A percentile compares a stretch with the other conserved stretches of the same genome.
Conservation (phyloP, 2,888 invertebrate genomes). For the Eristalis intricaria region DNA sequence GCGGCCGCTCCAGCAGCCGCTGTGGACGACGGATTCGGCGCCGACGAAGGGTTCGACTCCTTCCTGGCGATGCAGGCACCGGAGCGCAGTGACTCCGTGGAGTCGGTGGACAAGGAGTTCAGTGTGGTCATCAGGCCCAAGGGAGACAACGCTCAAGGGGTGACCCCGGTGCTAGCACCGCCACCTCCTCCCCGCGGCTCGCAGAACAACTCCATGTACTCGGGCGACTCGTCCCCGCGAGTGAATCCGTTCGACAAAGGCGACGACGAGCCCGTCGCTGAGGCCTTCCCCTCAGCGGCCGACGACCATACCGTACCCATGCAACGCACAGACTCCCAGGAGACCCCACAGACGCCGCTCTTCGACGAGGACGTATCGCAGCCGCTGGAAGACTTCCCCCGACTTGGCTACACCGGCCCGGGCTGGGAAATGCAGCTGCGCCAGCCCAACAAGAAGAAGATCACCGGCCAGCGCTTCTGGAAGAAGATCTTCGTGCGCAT, state of each 20-base stretch:
- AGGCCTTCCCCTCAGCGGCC: constrained; percentile 77
- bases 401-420: constrained; percentile 88
- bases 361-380: constrained; percentile 96
- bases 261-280: constrained; percentile 76
- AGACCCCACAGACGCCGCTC: constrained; percentile 95
- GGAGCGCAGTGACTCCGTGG: constrained; percentile 85
- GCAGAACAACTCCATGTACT: constrained; percentile 74
- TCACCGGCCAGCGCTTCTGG: constrained; percentile 97
- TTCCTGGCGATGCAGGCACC: constrained; percentile 92
- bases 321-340: constrained; percentile 85
- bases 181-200: constrained; percentile 82
- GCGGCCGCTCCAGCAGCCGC: constrained; percentile 75
- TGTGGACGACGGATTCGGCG: constrained; percentile 84
- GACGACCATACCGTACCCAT: constrained; percentile 75
- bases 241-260: constrained; percentile 89
- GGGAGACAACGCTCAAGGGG: constrained; percentile 81
- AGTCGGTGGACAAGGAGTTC: constrained; percentile 89
- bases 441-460: constrained; percentile 98
- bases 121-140: constrained; percentile 88
- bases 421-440: constrained; percentile 98
- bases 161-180: constrained; percentile 89
- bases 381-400: constrained; percentile 95
- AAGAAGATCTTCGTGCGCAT: constrained; percentile 96
- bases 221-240: constrained; percentile 85
- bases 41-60: constrained; percentile 88